Evolutionary conservation across 1,140 invertebrate genomes (phyloP), one percentile per base, ranked within the genome.

Genomic region (Mya arenaria): DNA sequence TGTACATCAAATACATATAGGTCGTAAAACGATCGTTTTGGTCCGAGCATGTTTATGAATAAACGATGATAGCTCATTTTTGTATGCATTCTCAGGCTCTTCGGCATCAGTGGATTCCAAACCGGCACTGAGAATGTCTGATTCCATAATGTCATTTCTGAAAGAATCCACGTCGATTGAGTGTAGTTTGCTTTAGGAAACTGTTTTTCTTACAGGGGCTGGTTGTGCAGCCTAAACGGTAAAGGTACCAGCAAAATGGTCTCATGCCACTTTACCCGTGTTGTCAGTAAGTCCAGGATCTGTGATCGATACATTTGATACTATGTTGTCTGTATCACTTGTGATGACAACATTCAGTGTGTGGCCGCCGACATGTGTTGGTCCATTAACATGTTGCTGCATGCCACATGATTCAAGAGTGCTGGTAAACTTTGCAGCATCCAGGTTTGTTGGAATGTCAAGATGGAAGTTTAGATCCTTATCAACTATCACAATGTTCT

Each of bases 321-420:
- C 44, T 48, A 48, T n/a, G n/a, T 48, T 48, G 44, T 48, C 44
- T n/a, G n/a, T 48, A 48, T 74, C 37, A 32, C 36, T 41, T 13
- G 58, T 55, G 4, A 78, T 78, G 10, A 78, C 41, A 19, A 66
- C 74, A 78, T 66, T 32, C 23, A 66, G 63, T 4, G 37, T 66
- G 25, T 78, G 74, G 32, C 74, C 72, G 25, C 36, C 4, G 39
- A 65, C 30, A 37, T 78, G 62, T 4, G 74, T 78, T 32, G 74
- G 10, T 32, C 36, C 74, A 36, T 3, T n/a, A n/a, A 78, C 62
- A 37, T 78, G 63, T 34, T 32, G 74, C 19, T 19, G 15, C 3
- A 66, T 25, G 34, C 74, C 60, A 66, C 48, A 28, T 30, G 39
- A 30, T 34, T 34, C 6, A 25, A 78, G 32, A 65, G 62, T 30